A percentile compares a stretch with the other conserved stretches of the same genome.
phyloP scores from a whole-genome alignment of 2,888 invertebrate species.

The Lathronympha strigana region DNA sequence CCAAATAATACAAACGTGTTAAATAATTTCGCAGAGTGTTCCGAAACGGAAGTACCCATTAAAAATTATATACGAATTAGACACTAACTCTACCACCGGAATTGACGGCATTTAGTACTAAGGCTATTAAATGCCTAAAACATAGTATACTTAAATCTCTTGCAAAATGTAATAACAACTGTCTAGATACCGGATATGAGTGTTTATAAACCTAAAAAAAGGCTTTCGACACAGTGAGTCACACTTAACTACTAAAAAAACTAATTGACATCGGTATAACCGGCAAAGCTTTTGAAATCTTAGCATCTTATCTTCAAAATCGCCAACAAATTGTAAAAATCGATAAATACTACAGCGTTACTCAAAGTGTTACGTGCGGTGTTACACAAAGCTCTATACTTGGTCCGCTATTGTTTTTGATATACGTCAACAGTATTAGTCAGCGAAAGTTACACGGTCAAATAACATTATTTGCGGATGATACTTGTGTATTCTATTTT shows the following conservation, averaged over 20 bases:
- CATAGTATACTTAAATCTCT: neutral
- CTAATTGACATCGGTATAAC: constrained; percentile 12
- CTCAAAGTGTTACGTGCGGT: neutral
- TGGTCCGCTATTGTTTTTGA: too few relatives aligned
- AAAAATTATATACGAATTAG: neutral
- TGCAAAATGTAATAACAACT: neutral
- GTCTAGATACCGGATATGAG: neutral
- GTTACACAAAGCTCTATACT: constrained; percentile 13
- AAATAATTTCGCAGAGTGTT: neutral
- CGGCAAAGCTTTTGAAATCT: neutral
- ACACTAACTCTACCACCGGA: neutral
- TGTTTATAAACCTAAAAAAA: neutral
- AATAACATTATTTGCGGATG: neutral
- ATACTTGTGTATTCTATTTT: neutral
- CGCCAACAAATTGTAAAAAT: constrained; percentile 13
- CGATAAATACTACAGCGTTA: neutral
- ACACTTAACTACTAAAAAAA: constrained; percentile 13
- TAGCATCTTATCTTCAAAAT: constrained; percentile 18
- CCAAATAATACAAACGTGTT: neutral
- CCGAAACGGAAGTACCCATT: neutral
- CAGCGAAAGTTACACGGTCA: neutral
- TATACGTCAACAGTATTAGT: neutral
- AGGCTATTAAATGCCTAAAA: constrained; percentile 17
- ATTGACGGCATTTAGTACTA: neutral
- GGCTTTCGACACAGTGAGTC: constrained; percentile 12